A percentile compares a stretch with the other conserved stretches of the same genome.
Evolutionary conservation across 2,888 invertebrate species (phyloP).

Genomic region (Aleiodes alternator): DNA sequence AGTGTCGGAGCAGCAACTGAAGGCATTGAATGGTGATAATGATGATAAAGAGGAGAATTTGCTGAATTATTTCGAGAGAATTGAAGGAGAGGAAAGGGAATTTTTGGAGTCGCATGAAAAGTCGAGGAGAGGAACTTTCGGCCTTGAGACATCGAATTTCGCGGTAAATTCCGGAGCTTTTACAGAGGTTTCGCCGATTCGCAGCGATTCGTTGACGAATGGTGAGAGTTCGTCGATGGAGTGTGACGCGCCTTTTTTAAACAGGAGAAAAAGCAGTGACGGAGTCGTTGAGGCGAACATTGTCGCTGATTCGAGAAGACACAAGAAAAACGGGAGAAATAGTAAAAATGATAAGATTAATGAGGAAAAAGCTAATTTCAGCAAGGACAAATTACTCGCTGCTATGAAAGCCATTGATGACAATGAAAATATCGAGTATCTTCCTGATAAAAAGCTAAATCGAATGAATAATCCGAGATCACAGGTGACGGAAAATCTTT

Average conservation of each 20-base stretch:
- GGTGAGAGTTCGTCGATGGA: not conserved
- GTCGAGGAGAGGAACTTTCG: slow-evolving; percentile 26
- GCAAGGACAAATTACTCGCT: slow-evolving; percentile 80
- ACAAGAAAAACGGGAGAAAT: not conserved
- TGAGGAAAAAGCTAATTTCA: slow-evolving; percentile 65
- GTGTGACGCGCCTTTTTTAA: not conserved
- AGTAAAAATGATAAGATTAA: slow-evolving; percentile 32
- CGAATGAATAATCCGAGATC: slow-evolving; percentile 57
- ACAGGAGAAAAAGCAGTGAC: slow-evolving; percentile 18
- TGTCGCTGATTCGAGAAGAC: not conserved
- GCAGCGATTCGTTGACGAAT: slow-evolving; percentile 1
- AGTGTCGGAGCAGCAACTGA: slow-evolving; percentile 54
- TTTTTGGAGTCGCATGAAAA: slow-evolving; percentile 34
- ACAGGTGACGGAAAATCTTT: slow-evolving; percentile 70
- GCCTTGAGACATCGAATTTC: slow-evolving; percentile 4
- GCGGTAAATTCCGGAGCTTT: not conserved
- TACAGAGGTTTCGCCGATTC: not conserved
- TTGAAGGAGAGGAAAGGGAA: slow-evolving; percentile 33
- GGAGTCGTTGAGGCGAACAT: slow-evolving; percentile 20
- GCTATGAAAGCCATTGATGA: slow-evolving; percentile 81
- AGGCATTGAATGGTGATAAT: slow-evolving; percentile 42
- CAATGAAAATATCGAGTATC: slow-evolving; percentile 70
- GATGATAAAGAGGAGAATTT: slow-evolving; percentile 39
- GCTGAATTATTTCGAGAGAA: slow-evolving; percentile 28
- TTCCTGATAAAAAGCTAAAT: slow-evolving; percentile 58